These are phyloP conservation scores for Agrochola macilenta DNA, from an alignment of 2,888 invertebrate species.

Conservation along the genomic window DNA sequence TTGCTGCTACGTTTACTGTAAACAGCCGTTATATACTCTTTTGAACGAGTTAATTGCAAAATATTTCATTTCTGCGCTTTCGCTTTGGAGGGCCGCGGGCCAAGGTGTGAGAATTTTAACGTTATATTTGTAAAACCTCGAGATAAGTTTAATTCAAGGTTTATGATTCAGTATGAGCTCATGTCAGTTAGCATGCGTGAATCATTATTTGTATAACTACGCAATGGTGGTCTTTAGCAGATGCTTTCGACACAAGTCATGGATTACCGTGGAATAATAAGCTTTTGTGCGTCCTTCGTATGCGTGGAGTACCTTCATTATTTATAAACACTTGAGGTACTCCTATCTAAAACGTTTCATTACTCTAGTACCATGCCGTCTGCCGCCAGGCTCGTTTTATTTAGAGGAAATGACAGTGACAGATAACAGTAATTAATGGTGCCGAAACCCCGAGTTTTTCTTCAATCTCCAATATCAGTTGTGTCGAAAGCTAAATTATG, in stretches of 20 bases:
- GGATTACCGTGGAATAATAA: conserved; percentile 38
- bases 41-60: conserved; percentile 58
- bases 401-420: conserved; percentile 23
- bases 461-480: conserved; percentile 25
- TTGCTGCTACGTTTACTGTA: conserved; percentile 65
- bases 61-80: conserved; percentile 55
- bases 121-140: conserved; percentile 51
- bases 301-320: conserved; percentile 15
- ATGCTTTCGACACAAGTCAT: conserved; percentile 39
- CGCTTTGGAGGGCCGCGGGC: conserved; percentile 19
- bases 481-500: conserved; percentile 38
- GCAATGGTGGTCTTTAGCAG: conserved; percentile 41
- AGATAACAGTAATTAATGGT: conserved; percentile 30
- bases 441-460: conserved; percentile 26
- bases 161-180: conserved; percentile 70
- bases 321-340: conserved; percentile 12
- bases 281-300: conserved; percentile 24
- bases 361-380: not conserved
- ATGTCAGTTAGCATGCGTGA: conserved; percentile 65
- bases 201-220: conserved; percentile 65
- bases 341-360: not conserved
- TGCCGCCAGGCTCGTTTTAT: conserved; percentile 19
- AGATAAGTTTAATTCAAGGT: conserved; percentile 65
- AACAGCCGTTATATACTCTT: conserved; percentile 50
- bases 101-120: conserved; percentile 46